phyloP scores from a whole-genome alignment of 2,797 vertebrate genomes.

The Paguma larvata region DNA sequence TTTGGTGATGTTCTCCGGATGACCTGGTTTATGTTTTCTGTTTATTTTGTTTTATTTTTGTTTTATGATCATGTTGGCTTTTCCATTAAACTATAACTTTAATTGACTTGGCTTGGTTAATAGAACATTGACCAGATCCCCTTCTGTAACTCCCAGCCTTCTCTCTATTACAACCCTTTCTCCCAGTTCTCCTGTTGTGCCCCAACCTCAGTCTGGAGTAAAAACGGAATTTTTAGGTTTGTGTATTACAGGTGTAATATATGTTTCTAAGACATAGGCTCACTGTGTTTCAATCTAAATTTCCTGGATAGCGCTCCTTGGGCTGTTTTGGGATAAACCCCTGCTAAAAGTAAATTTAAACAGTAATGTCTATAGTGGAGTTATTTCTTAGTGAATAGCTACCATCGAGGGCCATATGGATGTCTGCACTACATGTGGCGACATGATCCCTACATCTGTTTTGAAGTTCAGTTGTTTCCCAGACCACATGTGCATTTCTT shows the following conservation, averaged over 20 bases:
- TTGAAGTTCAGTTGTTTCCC: conserved; percentile 60
- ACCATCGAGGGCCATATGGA: background rate
- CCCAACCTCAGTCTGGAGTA: background rate
- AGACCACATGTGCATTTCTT: conserved; percentile 57
- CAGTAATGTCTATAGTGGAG: background rate
- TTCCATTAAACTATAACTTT: conserved; percentile 83
- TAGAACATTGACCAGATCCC: conserved; percentile 78
- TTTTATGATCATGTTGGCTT: conserved; percentile 84
- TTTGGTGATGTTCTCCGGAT: conserved; percentile 82
- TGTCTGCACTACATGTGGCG: background rate
- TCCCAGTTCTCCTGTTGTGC: background rate
- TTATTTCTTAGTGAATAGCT: conserved; percentile 22
- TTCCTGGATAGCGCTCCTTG: background rate
- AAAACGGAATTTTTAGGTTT: conserved; percentile 10
- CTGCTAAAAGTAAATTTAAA: conserved; percentile 53
- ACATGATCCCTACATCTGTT: conserved; percentile 41
- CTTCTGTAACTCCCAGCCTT: background rate
- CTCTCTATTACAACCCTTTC: background rate
- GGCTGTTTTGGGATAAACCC: background rate
- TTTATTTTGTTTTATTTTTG: conserved; percentile 76
- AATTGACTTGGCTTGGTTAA: conserved; percentile 81
- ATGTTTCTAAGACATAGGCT: conserved; percentile 9
- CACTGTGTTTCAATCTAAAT: conserved; percentile 35
- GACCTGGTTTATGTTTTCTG: conserved; percentile 77
- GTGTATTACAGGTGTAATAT: background rate